Evolutionary conservation across 2,888 invertebrate genomes (phyloP).

Genomic region (Mimachlamys varia): DNA sequence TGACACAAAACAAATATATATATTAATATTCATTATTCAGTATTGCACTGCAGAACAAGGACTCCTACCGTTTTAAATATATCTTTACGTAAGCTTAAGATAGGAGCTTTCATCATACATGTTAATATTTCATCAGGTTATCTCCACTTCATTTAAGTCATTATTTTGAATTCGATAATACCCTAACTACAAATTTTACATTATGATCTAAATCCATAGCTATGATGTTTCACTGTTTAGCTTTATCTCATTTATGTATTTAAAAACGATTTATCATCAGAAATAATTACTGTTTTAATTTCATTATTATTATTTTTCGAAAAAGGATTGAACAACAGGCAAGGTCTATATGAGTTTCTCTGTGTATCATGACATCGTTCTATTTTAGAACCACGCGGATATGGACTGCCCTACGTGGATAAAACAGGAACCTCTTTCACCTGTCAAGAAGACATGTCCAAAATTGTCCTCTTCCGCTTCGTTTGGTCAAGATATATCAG

Average conservation of each 20-base stretch:
- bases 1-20: too few relatives aligned
- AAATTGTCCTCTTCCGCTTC: neutral
- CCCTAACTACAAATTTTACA: too few relatives aligned
- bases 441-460: neutral
- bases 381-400: neutral
- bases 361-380: too few relatives aligned
- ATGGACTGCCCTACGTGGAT: constrained; percentile 18
- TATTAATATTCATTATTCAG: neutral
- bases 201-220: too few relatives aligned
- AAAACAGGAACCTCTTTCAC: neutral
- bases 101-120: neutral
- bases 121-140: neutral
- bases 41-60: neutral
- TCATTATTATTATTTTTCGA: too few relatives aligned
- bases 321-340: too few relatives aligned
- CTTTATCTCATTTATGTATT: too few relatives aligned
- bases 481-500: neutral
- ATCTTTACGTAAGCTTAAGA: neutral
- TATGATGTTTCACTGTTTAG: neutral
- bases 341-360: too few relatives aligned
- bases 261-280: too few relatives aligned
- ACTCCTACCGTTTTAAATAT: neutral
- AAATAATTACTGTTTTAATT: too few relatives aligned
- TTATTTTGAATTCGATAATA: too few relatives aligned
- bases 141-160: neutral